Evolutionary conservation across 2,888 invertebrate genomes (phyloP).

Genomic region (Helicoverpa assulta): DNA sequence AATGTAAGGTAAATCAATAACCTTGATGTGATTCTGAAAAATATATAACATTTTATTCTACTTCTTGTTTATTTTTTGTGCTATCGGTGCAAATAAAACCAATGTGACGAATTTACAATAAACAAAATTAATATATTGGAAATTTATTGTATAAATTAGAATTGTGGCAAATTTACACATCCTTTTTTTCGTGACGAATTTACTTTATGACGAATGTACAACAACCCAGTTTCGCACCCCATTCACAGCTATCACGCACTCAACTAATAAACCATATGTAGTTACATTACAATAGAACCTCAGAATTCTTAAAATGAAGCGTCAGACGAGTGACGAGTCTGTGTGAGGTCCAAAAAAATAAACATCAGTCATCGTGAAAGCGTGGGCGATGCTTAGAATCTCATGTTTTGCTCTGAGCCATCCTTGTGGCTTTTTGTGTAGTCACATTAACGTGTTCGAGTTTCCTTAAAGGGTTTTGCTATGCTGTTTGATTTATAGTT

Average conservation of each 20-base stretch:
- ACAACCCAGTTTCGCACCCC: too few relatives aligned
- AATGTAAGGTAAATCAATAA: too few relatives aligned
- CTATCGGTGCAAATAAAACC: too few relatives aligned
- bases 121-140: too few relatives aligned
- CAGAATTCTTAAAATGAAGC: constrained; percentile 22
- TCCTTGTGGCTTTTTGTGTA: constrained; percentile 28
- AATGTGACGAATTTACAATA: too few relatives aligned
- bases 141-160: too few relatives aligned
- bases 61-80: too few relatives aligned
- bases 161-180: too few relatives aligned
- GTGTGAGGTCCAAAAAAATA: constrained; percentile 73
- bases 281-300: constrained; percentile 41
- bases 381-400: constrained; percentile 63
- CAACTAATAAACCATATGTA: constrained; percentile 17
- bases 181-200: too few relatives aligned
- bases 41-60: too few relatives aligned
- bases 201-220: too few relatives aligned
- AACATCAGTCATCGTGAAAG: constrained; percentile 59
- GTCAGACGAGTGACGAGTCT: constrained; percentile 43
- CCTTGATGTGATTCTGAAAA: too few relatives aligned
- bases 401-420: constrained; percentile 18
- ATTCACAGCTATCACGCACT: background rate
- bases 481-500: constrained; percentile 1
- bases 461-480: background rate
- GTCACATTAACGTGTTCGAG: constrained; percentile 2